phyloP scores from a whole-genome alignment of 2,113 vertebrate genomes.

The Montifringilla adamsi region DNA sequence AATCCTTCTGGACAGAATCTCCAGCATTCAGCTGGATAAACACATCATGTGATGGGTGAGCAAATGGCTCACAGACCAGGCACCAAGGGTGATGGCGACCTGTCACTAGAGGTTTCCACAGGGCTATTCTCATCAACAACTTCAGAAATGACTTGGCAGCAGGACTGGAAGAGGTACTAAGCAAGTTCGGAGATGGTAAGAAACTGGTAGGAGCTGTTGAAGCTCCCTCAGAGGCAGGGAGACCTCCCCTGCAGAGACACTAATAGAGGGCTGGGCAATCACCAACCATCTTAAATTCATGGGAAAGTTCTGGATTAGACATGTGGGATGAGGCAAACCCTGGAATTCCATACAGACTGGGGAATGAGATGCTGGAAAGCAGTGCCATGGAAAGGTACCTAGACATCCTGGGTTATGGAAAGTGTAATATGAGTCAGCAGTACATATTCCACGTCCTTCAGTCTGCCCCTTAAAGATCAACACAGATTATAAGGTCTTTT shows the following conservation, averaged over 20 bases:
- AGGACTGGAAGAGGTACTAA: background rate
- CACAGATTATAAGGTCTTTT: background rate
- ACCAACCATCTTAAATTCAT: background rate
- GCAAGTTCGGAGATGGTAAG: background rate
- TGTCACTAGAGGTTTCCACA: background rate
- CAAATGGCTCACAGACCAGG: background rate
- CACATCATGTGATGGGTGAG: background rate
- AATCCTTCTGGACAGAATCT: background rate
- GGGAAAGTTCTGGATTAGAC: background rate
- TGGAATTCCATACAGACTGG: background rate
- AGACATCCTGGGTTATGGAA: background rate
- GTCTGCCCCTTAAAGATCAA: background rate
- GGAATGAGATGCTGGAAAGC: background rate
- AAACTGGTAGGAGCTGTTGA: background rate
- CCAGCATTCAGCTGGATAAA: background rate
- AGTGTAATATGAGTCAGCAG: background rate
- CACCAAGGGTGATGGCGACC: background rate
- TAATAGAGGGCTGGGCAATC: background rate
- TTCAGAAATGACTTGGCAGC: background rate
- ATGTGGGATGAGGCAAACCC: rapidly evolving
- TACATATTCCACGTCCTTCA: background rate
- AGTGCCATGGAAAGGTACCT: background rate
- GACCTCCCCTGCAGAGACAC: background rate
- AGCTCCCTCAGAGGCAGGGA: background rate
- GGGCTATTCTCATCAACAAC: background rate